Percentiles rank a stretch among this genome's conserved stretches.
Conservation (phyloP, 2,113 vertebrate species). For the Vireo altiloquus region DNA sequence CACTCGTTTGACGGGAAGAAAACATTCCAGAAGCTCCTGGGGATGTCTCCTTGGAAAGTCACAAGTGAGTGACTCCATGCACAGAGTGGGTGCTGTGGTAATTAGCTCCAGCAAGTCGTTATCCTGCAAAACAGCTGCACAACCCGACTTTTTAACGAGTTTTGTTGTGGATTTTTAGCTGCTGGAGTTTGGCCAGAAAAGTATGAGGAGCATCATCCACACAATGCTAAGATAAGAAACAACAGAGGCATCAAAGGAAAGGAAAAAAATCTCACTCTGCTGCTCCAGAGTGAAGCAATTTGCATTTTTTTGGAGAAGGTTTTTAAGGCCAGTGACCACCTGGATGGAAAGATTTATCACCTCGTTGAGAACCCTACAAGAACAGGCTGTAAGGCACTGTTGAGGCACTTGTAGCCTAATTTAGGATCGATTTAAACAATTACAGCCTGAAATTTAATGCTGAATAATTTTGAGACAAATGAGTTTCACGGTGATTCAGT, state of each 20-base stretch:
- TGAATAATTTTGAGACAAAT: conserved; percentile 9
- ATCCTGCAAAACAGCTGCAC: neutral
- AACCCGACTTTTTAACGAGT: neutral
- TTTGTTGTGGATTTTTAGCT: neutral
- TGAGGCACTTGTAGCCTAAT: neutral
- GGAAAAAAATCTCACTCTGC: neutral
- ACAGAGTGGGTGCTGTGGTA: neutral
- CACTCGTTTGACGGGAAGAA: neutral
- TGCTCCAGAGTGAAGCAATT: accelerated
- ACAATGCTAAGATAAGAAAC: neutral
- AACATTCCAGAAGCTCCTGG: conserved; percentile 4
- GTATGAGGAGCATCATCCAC: neutral
- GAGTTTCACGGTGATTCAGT: neutral
- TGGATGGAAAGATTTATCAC: conserved; percentile 13
- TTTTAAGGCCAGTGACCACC: neutral
- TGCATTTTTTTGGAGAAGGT: neutral
- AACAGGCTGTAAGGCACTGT: neutral
- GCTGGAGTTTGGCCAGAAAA: neutral
- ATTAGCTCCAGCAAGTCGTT: conserved; percentile 23
- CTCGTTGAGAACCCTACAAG: neutral
- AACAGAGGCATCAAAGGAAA: neutral
- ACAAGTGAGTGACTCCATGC: neutral
- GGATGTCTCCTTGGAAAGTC: conserved; percentile 13
- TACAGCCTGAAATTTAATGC: neutral
- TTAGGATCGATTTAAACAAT: conserved; percentile 38